Conservation (phyloP, 2,888 invertebrate species). For the Poecilus cupreus region DNA sequence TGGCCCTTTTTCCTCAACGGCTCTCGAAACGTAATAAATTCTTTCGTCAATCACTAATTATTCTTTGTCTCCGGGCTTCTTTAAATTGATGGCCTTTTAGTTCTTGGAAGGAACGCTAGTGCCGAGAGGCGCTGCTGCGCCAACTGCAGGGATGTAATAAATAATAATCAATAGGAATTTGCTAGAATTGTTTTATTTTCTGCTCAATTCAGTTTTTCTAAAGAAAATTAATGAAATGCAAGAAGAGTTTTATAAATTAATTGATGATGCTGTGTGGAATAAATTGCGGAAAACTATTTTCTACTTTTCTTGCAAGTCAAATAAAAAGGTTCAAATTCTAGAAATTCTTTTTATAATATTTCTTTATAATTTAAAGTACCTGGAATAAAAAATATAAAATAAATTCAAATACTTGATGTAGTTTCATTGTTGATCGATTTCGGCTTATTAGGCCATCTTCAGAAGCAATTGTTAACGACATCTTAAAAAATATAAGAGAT, state of each 20-base stretch:
- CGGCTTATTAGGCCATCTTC: no score
- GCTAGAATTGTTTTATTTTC: conserved; percentile 10
- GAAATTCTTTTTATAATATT: no score
- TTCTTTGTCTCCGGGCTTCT: conserved; percentile 50
- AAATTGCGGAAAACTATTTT: not conserved
- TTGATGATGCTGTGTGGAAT: conserved; percentile 18
- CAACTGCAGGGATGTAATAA: conserved; percentile 28
- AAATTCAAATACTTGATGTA: no score
- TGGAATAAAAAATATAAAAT: no score
- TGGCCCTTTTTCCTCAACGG: conserved; percentile 19
- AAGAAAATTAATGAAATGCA: conserved; percentile 1
- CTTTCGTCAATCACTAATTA: conserved; percentile 57
- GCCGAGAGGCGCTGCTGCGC: not conserved
- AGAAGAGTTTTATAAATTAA: not conserved
- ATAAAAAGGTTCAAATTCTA: no score
- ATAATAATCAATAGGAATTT: conserved; percentile 42
- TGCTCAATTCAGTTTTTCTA: not conserved
- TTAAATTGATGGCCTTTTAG: conserved; percentile 51
- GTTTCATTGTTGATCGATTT: no score
- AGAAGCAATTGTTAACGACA: no score
- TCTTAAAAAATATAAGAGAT: no score
- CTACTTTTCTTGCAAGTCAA: no score
- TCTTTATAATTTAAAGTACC: no score
- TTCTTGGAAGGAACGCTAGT: not conserved
- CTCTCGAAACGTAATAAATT: conserved; percentile 49